Evolutionary conservation across 2,888 invertebrate species (phyloP).

Genomic region (Hetaerina titia): DNA sequence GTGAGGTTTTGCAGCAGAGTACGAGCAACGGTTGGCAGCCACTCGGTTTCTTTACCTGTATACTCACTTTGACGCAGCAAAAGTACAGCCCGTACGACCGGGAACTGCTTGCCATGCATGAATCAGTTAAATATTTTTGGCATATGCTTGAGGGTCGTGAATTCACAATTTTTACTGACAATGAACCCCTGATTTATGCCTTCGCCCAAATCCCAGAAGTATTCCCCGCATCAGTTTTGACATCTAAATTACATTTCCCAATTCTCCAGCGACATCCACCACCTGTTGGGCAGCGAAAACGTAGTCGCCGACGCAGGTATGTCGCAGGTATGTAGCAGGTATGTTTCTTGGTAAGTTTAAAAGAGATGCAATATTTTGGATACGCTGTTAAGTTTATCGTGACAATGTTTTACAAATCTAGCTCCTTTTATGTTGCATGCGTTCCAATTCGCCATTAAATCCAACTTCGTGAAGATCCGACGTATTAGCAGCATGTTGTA

Average conservation of each 20-base stretch:
- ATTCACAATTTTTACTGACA: conserved; percentile 69
- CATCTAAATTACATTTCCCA: background rate
- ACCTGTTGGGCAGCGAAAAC: background rate
- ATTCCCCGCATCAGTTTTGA: background rate
- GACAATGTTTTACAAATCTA: no score
- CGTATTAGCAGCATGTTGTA: no score
- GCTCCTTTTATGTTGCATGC: no score
- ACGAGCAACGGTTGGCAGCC: conserved; percentile 71
- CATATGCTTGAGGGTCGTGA: conserved; percentile 71
- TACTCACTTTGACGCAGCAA: conserved; percentile 71
- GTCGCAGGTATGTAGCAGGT: no score
- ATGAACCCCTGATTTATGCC: conserved; percentile 69
- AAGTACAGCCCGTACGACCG: conserved; percentile 73
- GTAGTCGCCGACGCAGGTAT: background rate
- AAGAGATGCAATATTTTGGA: no score
- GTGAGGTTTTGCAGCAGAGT: conserved; percentile 72
- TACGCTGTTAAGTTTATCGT: no score
- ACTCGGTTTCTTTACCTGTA: conserved; percentile 72
- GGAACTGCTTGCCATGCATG: conserved; percentile 72
- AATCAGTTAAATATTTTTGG: conserved; percentile 71
- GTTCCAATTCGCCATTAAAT: no score
- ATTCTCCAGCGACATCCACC: background rate
- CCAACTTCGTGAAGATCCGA: no score
- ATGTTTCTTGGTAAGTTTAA: no score
- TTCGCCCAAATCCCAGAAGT: conserved; percentile 44